These are phyloP conservation scores for Chrysocyon brachyurus DNA, from an alignment of 2,797 vertebrate genomes.

Conservation along the genomic window DNA sequence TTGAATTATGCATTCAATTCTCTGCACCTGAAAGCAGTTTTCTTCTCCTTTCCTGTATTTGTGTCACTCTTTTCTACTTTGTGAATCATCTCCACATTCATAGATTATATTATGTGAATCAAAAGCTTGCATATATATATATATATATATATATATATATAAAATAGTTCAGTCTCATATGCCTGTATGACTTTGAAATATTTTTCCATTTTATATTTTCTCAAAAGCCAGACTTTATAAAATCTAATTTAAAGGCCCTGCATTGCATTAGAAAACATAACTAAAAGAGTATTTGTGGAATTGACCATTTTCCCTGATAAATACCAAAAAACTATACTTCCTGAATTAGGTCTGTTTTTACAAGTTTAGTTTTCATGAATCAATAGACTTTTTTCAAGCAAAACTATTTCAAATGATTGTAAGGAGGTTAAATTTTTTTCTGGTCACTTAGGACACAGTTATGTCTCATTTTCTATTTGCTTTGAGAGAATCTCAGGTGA, in stretches of 20 bases:
- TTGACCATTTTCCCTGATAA: conserved; percentile 20
- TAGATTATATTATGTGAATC: conserved; percentile 45
- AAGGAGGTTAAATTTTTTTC: background rate
- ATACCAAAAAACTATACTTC: background rate
- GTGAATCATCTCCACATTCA: conserved; percentile 72
- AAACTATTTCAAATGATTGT: background rate
- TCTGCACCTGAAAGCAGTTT: conserved; percentile 74
- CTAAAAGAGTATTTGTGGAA: background rate
- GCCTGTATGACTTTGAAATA: conserved; percentile 4
- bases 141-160: background rate
- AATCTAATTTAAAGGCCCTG: background rate
- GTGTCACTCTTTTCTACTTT: conserved; percentile 68
- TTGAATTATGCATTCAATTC: conserved; percentile 76
- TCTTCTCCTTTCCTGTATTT: conserved; percentile 72
- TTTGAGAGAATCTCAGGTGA: conserved; percentile 28
- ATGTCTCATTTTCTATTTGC: background rate
- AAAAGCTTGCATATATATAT: conserved; percentile 18
- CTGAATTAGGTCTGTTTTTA: background rate
- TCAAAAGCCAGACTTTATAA: conserved; percentile 33
- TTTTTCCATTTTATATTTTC: conserved; percentile 54
- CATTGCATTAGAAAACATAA: background rate
- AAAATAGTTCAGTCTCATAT: background rate
- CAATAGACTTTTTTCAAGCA: conserved; percentile 7
- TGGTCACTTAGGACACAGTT: background rate
- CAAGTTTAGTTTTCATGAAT: background rate